Evolutionary conservation across 2,797 vertebrate species (phyloP).

Genomic region (Typhlichthys eigenmanni): DNA sequence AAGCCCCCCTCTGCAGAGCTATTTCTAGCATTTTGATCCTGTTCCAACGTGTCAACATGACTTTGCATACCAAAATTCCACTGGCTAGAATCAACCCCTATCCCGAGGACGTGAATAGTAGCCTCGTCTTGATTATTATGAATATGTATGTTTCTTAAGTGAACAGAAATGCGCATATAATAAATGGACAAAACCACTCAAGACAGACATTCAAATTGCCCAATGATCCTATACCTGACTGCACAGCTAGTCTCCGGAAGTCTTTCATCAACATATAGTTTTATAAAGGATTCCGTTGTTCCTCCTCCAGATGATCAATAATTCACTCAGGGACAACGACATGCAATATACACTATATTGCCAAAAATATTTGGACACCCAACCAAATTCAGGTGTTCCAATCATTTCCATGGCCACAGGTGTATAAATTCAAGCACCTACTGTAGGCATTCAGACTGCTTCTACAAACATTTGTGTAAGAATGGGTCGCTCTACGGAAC

Average conservation of each 20-base stretch:
- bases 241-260: not conserved
- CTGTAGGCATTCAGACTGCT: no score
- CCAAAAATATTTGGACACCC: no score
- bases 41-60: constrained; percentile 34
- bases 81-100: constrained; percentile 13
- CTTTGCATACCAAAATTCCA: constrained; percentile 21
- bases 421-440: no score
- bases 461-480: no score
- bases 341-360: no score
- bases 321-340: constrained; percentile 5
- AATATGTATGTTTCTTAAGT: not conserved
- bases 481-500: no score
- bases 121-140: not conserved
- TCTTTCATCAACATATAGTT: constrained; percentile 7
- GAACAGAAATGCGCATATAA: constrained; percentile 10
- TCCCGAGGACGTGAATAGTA: constrained; percentile 6
- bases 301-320: constrained; percentile 14
- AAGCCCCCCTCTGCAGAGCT: constrained; percentile 44
- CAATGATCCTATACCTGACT: not conserved
- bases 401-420: no score
- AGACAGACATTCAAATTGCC: constrained; percentile 5
- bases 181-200: not conserved
- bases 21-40: constrained; percentile 50
- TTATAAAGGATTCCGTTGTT: constrained; percentile 26
- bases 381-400: no score